These are phyloP conservation scores for Microdon myrmicae DNA, from an alignment of 2,888 invertebrate species.

Conservation along the genomic window DNA sequence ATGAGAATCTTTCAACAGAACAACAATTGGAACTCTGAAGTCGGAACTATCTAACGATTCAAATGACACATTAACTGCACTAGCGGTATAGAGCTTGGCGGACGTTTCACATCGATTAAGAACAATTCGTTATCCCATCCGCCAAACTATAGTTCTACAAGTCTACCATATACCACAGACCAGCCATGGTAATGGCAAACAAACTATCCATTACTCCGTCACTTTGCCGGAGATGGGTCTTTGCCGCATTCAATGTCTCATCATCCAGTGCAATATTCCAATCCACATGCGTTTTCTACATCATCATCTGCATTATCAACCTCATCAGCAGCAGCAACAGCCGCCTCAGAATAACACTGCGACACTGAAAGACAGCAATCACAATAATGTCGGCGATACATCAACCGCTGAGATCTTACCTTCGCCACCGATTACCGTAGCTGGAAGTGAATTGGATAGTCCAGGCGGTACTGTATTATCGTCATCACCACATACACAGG, in stretches of 20 bases:
- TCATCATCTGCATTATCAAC: conserved; percentile 60
- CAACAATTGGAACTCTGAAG: too few species aligned
- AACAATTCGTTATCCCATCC: conserved; percentile 75
- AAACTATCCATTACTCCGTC: conserved; percentile 68
- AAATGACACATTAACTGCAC: too few species aligned
- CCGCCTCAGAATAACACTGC: conserved; percentile 54
- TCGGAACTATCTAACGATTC: too few species aligned
- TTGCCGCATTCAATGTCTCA: conserved; percentile 64
- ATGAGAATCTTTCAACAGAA: too few species aligned
- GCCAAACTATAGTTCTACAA: conserved; percentile 71
- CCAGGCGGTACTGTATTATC: conserved; percentile 68
- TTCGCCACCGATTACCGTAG: conserved; percentile 71
- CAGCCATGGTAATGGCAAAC: conserved; percentile 68
- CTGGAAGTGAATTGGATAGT: conserved; percentile 73
- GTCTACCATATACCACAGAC: conserved; percentile 69
- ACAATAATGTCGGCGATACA: conserved; percentile 55
- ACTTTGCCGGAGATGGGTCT: conserved; percentile 67
- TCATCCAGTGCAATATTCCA: conserved; percentile 67
- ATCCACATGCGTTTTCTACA: conserved; percentile 69
- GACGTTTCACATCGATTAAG: too few species aligned
- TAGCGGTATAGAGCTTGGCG: too few species aligned
- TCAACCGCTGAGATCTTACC: conserved; percentile 65
- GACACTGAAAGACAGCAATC: conserved; percentile 58
- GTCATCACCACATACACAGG: conserved; percentile 63
- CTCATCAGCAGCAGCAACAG: conserved; percentile 57